Evolutionary conservation across 2,797 vertebrate genomes (phyloP).

Genomic region (Rousettus madagascariensis): DNA sequence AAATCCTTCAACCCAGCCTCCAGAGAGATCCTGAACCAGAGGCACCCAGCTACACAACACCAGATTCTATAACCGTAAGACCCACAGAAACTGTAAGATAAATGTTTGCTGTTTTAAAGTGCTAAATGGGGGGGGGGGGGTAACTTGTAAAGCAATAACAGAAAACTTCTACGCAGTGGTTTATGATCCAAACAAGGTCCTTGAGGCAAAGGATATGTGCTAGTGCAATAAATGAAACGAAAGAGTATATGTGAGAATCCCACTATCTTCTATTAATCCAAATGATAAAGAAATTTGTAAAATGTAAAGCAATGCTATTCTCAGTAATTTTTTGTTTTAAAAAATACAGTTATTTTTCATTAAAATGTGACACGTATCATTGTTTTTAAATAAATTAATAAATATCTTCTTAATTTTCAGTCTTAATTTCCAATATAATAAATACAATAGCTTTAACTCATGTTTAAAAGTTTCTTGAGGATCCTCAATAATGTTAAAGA

Average conservation of each 20-base stretch:
- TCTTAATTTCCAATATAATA: slow-evolving; percentile 39
- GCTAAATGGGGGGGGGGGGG: neutral
- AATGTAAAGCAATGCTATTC: neutral
- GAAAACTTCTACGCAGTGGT: neutral
- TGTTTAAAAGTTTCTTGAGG: neutral
- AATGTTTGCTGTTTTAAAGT: neutral
- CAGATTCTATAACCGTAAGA: neutral
- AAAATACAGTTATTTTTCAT: slow-evolving; percentile 21
- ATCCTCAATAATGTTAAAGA: neutral
- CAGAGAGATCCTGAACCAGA: neutral
- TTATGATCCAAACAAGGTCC: neutral
- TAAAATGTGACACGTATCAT: neutral
- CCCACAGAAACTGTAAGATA: neutral
- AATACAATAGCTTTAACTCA: neutral
- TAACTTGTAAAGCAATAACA: neutral
- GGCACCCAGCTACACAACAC: neutral
- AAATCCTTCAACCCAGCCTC: neutral
- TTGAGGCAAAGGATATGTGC: neutral
- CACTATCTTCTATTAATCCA: neutral
- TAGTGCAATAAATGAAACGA: neutral
- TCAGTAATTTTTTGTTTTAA: neutral
- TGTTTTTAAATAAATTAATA: neutral
- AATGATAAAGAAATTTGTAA: neutral
- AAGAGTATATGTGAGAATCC: neutral
- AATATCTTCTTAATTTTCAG: neutral